Conservation (phyloP, 2,113 vertebrate genomes). For the Pseudorhombus dupliciocellatus region DNA sequence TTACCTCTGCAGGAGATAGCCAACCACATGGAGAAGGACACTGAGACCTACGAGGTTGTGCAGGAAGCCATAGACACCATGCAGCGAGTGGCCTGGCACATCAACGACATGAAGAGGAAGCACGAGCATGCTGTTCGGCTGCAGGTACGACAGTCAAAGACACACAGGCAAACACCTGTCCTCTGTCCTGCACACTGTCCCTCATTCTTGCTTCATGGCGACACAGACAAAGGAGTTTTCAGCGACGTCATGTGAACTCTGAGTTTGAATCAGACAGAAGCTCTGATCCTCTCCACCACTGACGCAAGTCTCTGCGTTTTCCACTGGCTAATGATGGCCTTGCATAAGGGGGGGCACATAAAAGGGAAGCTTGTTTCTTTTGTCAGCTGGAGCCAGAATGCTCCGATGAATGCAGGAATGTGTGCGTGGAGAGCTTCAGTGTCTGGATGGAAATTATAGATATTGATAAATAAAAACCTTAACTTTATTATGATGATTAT, state of each 20-base stretch:
- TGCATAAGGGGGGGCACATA: slow-evolving; percentile 63
- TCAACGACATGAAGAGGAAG: slow-evolving; percentile 99
- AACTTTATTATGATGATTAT: too few species aligned
- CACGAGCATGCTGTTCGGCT: slow-evolving; percentile 93
- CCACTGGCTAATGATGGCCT: slow-evolving; percentile 66
- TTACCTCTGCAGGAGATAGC: slow-evolving; percentile 89
- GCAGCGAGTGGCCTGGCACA: slow-evolving; percentile 99
- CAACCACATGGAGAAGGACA: slow-evolving; percentile 96
- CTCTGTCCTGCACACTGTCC: neutral
- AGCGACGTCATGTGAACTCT: slow-evolving; percentile 41
- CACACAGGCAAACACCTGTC: neutral
- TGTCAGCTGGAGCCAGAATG: slow-evolving; percentile 60
- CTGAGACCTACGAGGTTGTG: slow-evolving; percentile 93
- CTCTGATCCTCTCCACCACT: slow-evolving; percentile 48
- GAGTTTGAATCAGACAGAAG: slow-evolving; percentile 32
- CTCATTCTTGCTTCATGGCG: neutral
- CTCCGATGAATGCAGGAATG: slow-evolving; percentile 63
- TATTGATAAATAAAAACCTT: neutral
- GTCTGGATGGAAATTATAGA: slow-evolving; percentile 10
- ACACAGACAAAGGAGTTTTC: slow-evolving; percentile 19
- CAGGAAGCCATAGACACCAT: slow-evolving; percentile 98
- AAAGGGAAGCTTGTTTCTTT: slow-evolving; percentile 69
- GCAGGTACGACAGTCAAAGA: slow-evolving; percentile 82
- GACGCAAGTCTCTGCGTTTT: slow-evolving; percentile 52
- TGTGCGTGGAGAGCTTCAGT: slow-evolving; percentile 36